A percentile compares a stretch with the other conserved stretches of the same genome.
Conservation (phyloP, 2,113 vertebrate genomes). For the Morone saxatilis region DNA sequence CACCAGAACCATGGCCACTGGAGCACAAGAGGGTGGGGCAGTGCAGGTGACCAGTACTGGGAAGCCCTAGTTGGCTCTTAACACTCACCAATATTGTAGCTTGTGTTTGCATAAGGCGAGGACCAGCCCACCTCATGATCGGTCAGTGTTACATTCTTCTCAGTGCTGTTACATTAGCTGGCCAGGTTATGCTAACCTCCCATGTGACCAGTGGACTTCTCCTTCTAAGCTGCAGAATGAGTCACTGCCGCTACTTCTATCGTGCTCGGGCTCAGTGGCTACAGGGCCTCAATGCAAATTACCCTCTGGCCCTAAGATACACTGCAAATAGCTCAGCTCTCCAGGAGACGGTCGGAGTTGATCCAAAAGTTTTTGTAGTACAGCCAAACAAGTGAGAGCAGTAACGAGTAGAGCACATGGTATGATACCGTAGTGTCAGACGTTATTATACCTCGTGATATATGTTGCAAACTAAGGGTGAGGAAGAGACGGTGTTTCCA, state of each 20-base stretch:
- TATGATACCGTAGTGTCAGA: neutral
- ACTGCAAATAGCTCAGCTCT: slow-evolving; percentile 49
- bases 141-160: slow-evolving; percentile 48
- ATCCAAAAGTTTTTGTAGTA: slow-evolving; percentile 13
- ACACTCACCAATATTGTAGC: no score
- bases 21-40: slow-evolving; percentile 29
- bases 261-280: slow-evolving; percentile 7
- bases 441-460: neutral
- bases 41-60: slow-evolving; percentile 22
- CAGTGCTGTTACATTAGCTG: slow-evolving; percentile 25
- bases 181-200: slow-evolving; percentile 17
- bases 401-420: neutral
- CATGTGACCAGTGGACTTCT: slow-evolving; percentile 20
- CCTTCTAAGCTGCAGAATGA: slow-evolving; percentile 39
- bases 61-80: neutral
- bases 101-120: neutral
- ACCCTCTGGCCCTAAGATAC: slow-evolving; percentile 19
- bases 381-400: slow-evolving; percentile 15
- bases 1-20: no score
- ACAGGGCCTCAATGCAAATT: slow-evolving; percentile 17
- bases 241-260: slow-evolving; percentile 11
- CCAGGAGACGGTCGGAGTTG: neutral
- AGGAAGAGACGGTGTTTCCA: neutral
- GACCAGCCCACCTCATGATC: neutral
- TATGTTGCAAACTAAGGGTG: neutral